Percentiles rank a stretch among this genome's conserved stretches.
These are phyloP conservation scores for Aphyosemion australe DNA, from an alignment of 2,113 vertebrate genomes.

Conservation along the genomic window DNA sequence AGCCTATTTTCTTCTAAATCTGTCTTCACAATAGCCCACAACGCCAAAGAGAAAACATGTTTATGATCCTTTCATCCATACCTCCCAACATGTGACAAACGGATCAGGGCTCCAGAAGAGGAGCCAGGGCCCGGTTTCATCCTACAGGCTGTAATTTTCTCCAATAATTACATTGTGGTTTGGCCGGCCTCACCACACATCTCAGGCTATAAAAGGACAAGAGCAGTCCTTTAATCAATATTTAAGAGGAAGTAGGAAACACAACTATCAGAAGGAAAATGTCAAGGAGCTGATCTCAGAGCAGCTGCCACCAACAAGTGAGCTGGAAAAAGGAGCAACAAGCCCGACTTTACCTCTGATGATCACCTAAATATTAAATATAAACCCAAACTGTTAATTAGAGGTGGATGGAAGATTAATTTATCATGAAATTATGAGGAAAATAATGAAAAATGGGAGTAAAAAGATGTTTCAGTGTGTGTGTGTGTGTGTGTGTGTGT, in stretches of 20 bases:
- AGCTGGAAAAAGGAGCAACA: too few species aligned
- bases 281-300: background rate
- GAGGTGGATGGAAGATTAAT: too few species aligned
- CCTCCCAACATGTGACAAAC: slow-evolving; percentile 41
- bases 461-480: too few species aligned
- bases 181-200: slow-evolving; percentile 41
- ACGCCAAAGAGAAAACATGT: too few species aligned
- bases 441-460: too few species aligned
- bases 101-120: slow-evolving; percentile 39
- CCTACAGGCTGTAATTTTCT: slow-evolving; percentile 51
- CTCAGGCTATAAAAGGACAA: slow-evolving; percentile 24
- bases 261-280: background rate
- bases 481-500: too few species aligned
- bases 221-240: slow-evolving; percentile 53
- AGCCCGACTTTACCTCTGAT: too few species aligned
- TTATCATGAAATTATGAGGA: too few species aligned
- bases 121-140: slow-evolving; percentile 37
- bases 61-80: slow-evolving; percentile 17
- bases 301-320: too few species aligned
- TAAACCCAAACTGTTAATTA: too few species aligned
- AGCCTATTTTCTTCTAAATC: too few species aligned
- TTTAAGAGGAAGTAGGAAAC: slow-evolving; percentile 43
- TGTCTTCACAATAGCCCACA: background rate
- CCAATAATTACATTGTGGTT: slow-evolving; percentile 61
- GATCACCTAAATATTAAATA: too few species aligned